Base-by-base conservation (phyloP, 1,140 invertebrate species). In the Scylla paramamosain region DNA sequence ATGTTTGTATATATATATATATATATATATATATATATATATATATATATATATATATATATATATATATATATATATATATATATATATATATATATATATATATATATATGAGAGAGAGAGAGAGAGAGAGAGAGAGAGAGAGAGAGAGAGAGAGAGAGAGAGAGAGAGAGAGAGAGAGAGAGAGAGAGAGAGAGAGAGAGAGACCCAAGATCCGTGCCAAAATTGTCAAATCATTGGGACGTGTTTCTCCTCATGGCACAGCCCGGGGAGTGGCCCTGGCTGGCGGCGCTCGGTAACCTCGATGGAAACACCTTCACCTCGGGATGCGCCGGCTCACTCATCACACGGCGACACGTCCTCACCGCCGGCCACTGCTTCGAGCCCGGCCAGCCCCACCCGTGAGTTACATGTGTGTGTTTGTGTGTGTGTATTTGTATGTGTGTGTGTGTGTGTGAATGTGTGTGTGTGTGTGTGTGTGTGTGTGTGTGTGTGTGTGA, bases 351-450 rank as follows among this genome's bases (percentile, higher is more conserved):
- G 0, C 45, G 59, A 67, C 93, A 94, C 67, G 88, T 94, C 0
- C 45, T 94, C 8, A 91, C 88, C 0, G 93, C 93, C 25, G 93
- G 84, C 10, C 93, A 94, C 88, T 94, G 93, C 89, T 94, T 94
- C 45, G 67, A 28, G 0, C 83, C 25, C 10, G 88, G 88, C 7
- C 2, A 91, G 45, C 6, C 8, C 20, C 39, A 82, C 32, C 93
- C 93, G 93, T 94, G 46, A 91, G 89, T 94, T 39, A n/a, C 25
- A n/a, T 91, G 25, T 91, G 39, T 90, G 10, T 86, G 84, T 86
- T n/a, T 8, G n/a, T 86, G 10, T 86, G 32, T 86, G 10, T 86
- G n/a, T 86, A 8, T 12, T 10, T 12, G 8, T 86, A 86, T 39
- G 39, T 39, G 39, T 39, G 39, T 39, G 39, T 39, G 39, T 39